Evolutionary conservation across 2,113 vertebrate species (phyloP).

Genomic region (Serilophus lunatus): DNA sequence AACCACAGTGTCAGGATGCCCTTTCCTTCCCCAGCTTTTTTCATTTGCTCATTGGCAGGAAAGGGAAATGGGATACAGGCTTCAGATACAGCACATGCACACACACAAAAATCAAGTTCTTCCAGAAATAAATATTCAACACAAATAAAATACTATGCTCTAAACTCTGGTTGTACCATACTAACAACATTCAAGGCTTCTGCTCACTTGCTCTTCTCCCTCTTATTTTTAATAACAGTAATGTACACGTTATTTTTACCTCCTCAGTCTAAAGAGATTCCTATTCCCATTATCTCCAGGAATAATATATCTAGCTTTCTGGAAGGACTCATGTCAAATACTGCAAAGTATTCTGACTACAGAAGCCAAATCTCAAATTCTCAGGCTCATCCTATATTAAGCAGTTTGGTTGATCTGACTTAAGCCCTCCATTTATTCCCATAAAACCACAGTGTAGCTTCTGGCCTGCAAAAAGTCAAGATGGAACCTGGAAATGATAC

Average conservation of each 20-base stretch:
- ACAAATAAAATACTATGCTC: not conserved
- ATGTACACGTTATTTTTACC: conserved; percentile 43
- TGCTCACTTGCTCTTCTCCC: not conserved
- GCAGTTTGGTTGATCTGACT: not conserved
- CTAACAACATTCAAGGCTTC: not conserved
- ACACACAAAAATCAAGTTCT: not conserved
- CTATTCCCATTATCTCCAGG: conserved; percentile 13
- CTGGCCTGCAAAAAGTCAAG: not conserved
- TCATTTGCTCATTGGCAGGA: not conserved
- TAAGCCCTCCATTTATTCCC: not conserved
- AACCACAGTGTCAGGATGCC: conserved; percentile 11
- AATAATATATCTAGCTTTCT: not conserved
- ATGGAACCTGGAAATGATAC: not conserved
- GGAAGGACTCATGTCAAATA: conserved; percentile 17
- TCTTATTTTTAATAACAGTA: conserved; percentile 17
- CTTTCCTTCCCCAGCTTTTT: not conserved
- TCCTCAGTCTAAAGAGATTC: not conserved
- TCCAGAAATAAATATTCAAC: not conserved
- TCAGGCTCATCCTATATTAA: not conserved
- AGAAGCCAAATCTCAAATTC: conserved; percentile 16
- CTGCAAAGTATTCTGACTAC: not conserved
- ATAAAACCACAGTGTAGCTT: not conserved
- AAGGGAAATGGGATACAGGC: not conserved
- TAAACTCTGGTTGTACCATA: not conserved
- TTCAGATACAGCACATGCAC: not conserved